Conservation (phyloP, 2,888 invertebrate species). For the Anorthoa munda region DNA sequence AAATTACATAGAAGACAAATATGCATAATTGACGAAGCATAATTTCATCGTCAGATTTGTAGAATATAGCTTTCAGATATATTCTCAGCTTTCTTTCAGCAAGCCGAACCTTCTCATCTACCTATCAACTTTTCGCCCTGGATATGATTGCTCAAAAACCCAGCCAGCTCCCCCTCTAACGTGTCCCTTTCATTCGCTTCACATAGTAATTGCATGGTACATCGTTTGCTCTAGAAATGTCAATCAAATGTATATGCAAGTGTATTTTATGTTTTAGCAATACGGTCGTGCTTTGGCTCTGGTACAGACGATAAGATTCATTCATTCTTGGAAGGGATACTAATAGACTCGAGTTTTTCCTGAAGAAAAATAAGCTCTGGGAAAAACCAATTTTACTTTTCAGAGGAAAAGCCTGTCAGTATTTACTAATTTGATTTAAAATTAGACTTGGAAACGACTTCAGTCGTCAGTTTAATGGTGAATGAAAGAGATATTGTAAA, state of each 20-base stretch:
- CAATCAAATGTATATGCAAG: constrained; percentile 76
- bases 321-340: constrained; percentile 29
- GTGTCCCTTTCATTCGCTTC: constrained; percentile 68
- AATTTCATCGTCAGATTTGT: too few relatives aligned
- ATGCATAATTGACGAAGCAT: too few relatives aligned
- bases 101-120: too few relatives aligned
- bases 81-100: too few relatives aligned
- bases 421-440: constrained; percentile 17
- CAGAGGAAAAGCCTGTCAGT: constrained; percentile 10
- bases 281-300: constrained; percentile 49
- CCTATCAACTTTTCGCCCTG: too few relatives aligned
- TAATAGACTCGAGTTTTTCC: constrained; percentile 19
- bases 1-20: too few relatives aligned
- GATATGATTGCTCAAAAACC: too few relatives aligned
- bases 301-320: constrained; percentile 10
- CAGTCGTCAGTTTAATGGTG: background rate
- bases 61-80: too few relatives aligned
- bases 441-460: background rate
- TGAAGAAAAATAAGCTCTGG: constrained; percentile 15
- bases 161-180: too few relatives aligned
- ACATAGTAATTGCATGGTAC: constrained; percentile 58
- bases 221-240: constrained; percentile 77
- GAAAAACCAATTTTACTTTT: constrained; percentile 36
- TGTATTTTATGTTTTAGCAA: constrained; percentile 63
- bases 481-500: background rate